phyloP scores from a whole-genome alignment of 2,113 vertebrate species.

The Pitta sordida region DNA sequence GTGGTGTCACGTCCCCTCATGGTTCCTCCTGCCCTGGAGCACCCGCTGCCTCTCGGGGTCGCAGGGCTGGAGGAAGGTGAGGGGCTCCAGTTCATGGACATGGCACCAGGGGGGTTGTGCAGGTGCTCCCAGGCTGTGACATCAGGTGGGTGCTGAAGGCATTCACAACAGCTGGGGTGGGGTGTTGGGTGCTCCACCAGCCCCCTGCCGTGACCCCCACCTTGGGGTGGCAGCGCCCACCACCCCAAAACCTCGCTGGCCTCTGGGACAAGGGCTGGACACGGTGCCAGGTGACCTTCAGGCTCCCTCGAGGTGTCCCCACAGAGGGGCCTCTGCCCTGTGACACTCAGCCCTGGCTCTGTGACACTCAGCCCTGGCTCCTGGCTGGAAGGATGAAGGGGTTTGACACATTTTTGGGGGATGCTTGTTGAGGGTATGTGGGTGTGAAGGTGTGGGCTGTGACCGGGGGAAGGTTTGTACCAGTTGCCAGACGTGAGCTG shows the following conservation, averaged over 20 bases:
- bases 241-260: neutral
- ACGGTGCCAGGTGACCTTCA: neutral
- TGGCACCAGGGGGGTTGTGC: fast-evolving
- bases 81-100: neutral
- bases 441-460: fast-evolving
- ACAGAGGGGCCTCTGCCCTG: fast-evolving
- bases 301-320: neutral
- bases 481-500: neutral
- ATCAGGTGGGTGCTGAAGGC: neutral
- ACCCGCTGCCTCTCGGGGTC: neutral
- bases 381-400: neutral
- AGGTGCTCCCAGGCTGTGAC: neutral
- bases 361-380: neutral
- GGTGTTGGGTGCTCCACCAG: neutral
- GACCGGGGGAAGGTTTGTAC: neutral
- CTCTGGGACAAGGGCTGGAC: neutral
- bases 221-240: neutral
- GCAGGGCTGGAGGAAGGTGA: neutral
- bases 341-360: neutral
- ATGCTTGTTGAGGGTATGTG: neutral
- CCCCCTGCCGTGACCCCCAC: neutral
- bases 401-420: neutral
- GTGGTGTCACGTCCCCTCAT: neutral
- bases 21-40: neutral
- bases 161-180: fast-evolving